phyloP scores from a whole-genome alignment of 2,797 vertebrate species.

The Hippopotamyrus pictus region DNA sequence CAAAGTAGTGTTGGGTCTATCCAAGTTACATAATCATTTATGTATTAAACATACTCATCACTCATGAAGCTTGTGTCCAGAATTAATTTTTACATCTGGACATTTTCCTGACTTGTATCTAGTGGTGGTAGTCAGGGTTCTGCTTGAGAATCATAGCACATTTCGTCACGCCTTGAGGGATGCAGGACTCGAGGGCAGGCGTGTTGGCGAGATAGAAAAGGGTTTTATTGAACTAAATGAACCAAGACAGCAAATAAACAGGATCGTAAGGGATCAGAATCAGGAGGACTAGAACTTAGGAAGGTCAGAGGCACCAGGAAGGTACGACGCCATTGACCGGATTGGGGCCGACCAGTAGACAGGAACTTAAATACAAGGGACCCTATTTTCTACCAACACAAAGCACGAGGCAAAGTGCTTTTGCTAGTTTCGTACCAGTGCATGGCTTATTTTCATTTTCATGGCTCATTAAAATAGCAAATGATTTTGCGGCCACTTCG shows the following conservation, averaged over 20 bases:
- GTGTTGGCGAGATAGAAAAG: not conserved
- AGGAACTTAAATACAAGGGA: not conserved
- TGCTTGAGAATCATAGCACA: not conserved
- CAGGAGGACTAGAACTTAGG: not conserved
- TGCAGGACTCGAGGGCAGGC: not conserved
- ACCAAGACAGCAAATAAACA: not conserved
- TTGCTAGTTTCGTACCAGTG: too few species aligned
- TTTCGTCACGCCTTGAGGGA: not conserved
- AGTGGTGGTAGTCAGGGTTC: not conserved
- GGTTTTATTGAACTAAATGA: not conserved
- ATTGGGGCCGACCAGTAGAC: not conserved
- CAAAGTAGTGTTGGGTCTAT: not conserved
- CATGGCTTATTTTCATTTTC: too few species aligned
- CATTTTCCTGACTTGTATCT: not conserved
- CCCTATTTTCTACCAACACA: too few species aligned
- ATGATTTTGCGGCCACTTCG: too few species aligned
- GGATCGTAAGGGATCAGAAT: not conserved
- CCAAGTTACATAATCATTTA: not conserved
- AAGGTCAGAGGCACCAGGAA: not conserved
- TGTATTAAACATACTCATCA: not conserved
- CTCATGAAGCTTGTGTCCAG: not conserved
- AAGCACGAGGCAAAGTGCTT: too few species aligned
- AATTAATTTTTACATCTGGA: not conserved
- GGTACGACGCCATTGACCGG: not conserved
- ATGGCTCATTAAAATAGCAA: too few species aligned